These are phyloP conservation scores for Microcebus lehilahytsara DNA, from an alignment of 2,113 vertebrate species.

Conservation along the genomic window DNA sequence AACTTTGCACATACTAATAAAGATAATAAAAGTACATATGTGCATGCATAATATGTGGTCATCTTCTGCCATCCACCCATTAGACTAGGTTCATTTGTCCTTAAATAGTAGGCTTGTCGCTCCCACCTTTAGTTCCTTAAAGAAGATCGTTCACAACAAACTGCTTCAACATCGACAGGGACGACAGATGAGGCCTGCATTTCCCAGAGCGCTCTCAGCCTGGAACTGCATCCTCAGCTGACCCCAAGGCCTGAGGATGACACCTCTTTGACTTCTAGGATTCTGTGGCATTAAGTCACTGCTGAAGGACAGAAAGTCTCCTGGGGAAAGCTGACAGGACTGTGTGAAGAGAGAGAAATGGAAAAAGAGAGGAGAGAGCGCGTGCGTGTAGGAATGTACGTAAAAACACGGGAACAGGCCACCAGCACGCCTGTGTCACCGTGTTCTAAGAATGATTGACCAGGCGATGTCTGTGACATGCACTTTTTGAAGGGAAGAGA, in stretches of 20 bases:
- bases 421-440: neutral
- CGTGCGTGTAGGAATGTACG: neutral
- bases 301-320: neutral
- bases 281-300: neutral
- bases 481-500: conserved; percentile 41
- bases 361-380: neutral
- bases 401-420: neutral
- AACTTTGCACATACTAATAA: neutral
- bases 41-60: neutral
- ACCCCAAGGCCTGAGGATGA: neutral
- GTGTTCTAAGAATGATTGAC: conserved; percentile 49
- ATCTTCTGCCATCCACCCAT: neutral
- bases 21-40: neutral
- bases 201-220: neutral
- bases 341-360: neutral
- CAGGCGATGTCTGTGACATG: neutral
- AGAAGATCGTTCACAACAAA: neutral
- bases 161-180: neutral
- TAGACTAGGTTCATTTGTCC: neutral
- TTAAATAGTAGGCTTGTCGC: neutral
- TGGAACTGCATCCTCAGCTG: neutral
- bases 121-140: neutral
- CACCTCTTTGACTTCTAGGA: neutral
- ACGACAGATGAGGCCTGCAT: neutral
- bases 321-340: neutral